A percentile compares a stretch with the other conserved stretches of the same genome.
Evolutionary conservation across 1,140 invertebrate genomes (phyloP).

Genomic region (Eciton burchellii): DNA sequence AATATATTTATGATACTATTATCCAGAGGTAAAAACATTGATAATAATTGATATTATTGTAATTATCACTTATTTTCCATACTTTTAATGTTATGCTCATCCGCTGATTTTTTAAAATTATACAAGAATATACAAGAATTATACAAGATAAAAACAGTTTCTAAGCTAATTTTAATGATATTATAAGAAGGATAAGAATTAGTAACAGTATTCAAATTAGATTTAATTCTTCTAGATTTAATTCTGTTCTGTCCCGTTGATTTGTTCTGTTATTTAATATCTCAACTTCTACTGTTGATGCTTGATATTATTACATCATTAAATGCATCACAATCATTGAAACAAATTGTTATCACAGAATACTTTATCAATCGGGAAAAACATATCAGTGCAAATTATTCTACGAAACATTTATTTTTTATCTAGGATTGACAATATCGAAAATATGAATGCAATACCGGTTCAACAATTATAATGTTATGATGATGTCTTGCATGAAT

Average conservation of each 20-base stretch:
- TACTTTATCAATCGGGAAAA: constrained; percentile 14
- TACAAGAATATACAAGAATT: no score
- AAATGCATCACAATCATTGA: neutral
- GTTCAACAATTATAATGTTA: constrained; percentile 60
- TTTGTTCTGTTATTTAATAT: neutral
- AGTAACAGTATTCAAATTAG: neutral
- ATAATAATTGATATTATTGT: neutral
- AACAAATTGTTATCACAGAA: neutral
- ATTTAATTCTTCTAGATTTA: neutral
- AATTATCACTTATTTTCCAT: neutral
- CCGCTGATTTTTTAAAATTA: neutral
- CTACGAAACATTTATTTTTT: constrained; percentile 45
- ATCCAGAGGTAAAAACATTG: constrained; percentile 5
- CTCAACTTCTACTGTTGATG: neutral
- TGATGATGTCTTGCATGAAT: constrained; percentile 59
- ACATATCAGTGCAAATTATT: constrained; percentile 50
- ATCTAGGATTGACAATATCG: constrained; percentile 40
- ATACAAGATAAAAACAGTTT: neutral
- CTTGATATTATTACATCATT: neutral
- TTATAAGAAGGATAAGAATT: no score
- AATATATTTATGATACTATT: neutral
- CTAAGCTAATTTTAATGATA: neutral
- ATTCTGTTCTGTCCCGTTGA: neutral
- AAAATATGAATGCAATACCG: constrained; percentile 61
- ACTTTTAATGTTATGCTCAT: neutral